Base-by-base conservation (phyloP, 2,888 invertebrate species). In the Nemotelus nigrinus region DNA sequence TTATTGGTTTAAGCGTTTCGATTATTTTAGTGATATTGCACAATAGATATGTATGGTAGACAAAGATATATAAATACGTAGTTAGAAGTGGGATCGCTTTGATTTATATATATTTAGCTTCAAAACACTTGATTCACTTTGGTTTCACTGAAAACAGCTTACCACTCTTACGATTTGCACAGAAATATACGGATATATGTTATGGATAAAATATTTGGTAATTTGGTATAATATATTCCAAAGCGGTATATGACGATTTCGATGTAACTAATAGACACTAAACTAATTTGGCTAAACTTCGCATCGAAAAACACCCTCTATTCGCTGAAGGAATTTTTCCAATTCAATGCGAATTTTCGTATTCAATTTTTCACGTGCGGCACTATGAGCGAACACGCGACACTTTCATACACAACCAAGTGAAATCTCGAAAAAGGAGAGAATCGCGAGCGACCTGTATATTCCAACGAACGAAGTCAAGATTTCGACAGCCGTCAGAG, bases 1-100 rank as follows among this genome's bases (percentile, higher is more conserved):
- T 39, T 50, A 55, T n/a, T 25, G 10, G 41, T 76, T 76, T 68
- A 75, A 65, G 65, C 70, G 53, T 76, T 39, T 65, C 64, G 39
- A 43, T n/a, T 7, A 10, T 53, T 7, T 41, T 2, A 53, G 39
- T 72, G 74, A 74, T 74, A 74, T 74, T 74, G 74, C 74, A 74
- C 74, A 2, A 43, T 60, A 60, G 74, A 74, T 74, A 74, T 74
- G 74, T 74, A 74, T n/a, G 70, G 68, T 70, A 68, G 65, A 48
- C 67, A 5, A 53, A 68, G n/a, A 48, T 68, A 68, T 74, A 75
- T 63, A 60, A 47, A 55, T 65, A 68, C 10, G n/a, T 70, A 63
- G 70, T 44, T 58, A 74, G 57, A 44, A 39, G n/a, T 65, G 41
- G 50, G 50, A 77, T 43, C 72, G 71, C 76, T 63, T n/a, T n/a